Conservation (phyloP, 2,113 vertebrate species). For the human (Homo sapiens) region DNA sequence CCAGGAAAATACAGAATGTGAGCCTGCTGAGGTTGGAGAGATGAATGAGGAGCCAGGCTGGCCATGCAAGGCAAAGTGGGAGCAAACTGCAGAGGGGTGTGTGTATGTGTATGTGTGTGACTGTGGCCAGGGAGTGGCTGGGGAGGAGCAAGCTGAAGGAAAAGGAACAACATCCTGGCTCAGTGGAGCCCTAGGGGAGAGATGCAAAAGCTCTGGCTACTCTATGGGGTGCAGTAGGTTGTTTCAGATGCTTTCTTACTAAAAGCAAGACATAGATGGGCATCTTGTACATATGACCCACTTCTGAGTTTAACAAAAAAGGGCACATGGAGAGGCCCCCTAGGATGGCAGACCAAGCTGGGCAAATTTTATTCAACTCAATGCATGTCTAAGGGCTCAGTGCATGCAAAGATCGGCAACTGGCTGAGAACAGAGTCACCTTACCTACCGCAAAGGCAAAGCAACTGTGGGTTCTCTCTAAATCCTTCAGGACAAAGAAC, state of each 20-base stretch:
- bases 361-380: neutral
- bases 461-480: neutral
- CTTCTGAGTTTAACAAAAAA: neutral
- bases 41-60: neutral
- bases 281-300: neutral
- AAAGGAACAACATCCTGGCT: neutral
- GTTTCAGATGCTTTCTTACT: neutral
- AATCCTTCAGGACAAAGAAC: neutral
- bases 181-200: neutral
- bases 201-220: neutral
- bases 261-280: neutral
- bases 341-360: neutral
- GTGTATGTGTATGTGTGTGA: neutral
- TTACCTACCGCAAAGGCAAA: neutral
- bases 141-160: neutral
- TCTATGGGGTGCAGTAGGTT: neutral
- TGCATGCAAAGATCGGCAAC: neutral
- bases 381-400: too few species aligned
- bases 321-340: too few species aligned
- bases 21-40: neutral
- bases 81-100: neutral
- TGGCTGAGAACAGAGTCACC: neutral
- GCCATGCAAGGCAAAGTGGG: neutral
- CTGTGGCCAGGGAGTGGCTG: neutral
- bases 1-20: neutral